Evolutionary conservation across 2,797 vertebrate genomes (phyloP), one percentile per base, ranked within the genome.

Genomic region (Micropoecilia bifurca): DNA sequence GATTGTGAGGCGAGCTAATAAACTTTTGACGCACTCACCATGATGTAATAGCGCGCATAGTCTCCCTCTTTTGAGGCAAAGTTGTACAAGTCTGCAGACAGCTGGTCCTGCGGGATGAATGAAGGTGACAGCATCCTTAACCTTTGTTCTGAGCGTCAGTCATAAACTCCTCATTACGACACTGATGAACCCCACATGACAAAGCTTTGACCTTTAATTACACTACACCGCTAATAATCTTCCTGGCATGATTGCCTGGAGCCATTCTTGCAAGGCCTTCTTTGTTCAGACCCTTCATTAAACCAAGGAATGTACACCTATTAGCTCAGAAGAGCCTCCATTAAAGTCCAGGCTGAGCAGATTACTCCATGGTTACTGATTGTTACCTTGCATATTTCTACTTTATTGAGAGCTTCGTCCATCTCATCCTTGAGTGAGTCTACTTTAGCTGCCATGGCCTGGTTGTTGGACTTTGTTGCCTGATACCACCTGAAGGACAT

Each of bases 331-430:
- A 12, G n/a, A 16, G 41, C 41, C 68, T 45, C 41, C 43, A 33
- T 30, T 80, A 74, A 61, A 79, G 68, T 71, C 10, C 36, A 16
- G 9, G 12, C n/a, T 61, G n/a, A 12, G 20, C 43, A 63, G n/a
- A 25, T 76, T 43, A 68, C 36, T 39, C 22, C 18, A 43, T 18
- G 22, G 66, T 71, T 71, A 71, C 22, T 8, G 41, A 69, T 43
- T n/a, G 13, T 71, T 72, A 99, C 99, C 97, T 99, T 99, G 96
- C 99, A 99, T 76, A 97, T 97, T 86, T 99, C 99, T 71, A 99
- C 97, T 97, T 99, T 99, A 89, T 98, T 99, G 71, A 96, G 97
- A 74, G 99, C 98, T 92, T 99, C 99, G 45, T 99, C 99, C 98
- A 99, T 97, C 94, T 99, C 99, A 57, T 99, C 99, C 86, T 98